phyloP scores from a whole-genome alignment of 2,888 invertebrate genomes.

The Caenorhabditis becei region DNA sequence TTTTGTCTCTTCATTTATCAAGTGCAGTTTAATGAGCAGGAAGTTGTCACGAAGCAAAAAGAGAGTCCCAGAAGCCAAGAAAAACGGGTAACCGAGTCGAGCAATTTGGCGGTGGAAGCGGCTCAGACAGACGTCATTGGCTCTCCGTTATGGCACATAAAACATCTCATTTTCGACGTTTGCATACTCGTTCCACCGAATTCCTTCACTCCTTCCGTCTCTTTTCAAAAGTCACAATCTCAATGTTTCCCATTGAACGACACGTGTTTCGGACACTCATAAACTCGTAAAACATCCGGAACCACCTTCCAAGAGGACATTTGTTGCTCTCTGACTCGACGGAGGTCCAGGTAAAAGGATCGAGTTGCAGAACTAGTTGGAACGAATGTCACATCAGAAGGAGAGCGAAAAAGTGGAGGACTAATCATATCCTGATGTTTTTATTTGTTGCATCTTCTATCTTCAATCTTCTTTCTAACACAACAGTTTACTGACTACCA shows the following conservation, averaged over 20 bases:
- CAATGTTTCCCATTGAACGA: constrained; percentile 5
- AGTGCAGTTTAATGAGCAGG: neutral
- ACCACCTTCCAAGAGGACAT: neutral
- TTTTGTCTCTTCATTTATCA: constrained; percentile 10
- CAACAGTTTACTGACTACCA: no score
- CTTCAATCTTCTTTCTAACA: no score
- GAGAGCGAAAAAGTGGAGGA: neutral
- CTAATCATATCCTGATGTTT: no score
- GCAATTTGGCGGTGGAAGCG: neutral
- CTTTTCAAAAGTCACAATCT: constrained; percentile 3
- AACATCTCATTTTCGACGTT: constrained; percentile 8
- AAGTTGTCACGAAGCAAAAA: neutral
- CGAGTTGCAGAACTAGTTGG: neutral
- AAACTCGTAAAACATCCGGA: constrained; percentile 36
- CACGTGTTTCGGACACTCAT: constrained; percentile 42
- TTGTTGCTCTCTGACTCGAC: neutral
- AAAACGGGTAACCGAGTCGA: neutral
- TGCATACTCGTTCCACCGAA: constrained; percentile 8
- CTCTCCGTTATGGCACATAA: constrained; percentile 7
- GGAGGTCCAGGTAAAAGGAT: neutral
- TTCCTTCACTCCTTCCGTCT: neutral
- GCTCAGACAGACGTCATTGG: constrained; percentile 5
- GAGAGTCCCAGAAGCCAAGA: neutral
- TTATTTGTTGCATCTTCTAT: no score
- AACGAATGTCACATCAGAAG: no score